Evolutionary conservation across 2,797 vertebrate genomes (phyloP), one percentile per base, ranked within the genome.

Genomic region (Pseudochirops cupreus): DNA sequence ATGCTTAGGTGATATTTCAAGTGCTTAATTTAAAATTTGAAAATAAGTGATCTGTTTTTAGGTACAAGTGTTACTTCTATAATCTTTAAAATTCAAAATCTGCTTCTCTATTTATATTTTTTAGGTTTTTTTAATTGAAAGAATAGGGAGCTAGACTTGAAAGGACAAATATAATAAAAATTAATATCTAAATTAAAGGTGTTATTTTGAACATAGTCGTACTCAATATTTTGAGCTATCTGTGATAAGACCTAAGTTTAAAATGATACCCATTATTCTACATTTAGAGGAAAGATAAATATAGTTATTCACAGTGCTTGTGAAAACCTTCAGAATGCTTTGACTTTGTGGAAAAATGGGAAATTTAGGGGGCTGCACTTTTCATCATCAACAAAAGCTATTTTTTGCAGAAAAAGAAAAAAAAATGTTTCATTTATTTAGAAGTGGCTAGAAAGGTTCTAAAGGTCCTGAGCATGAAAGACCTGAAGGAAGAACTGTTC

Each of bases 381-480:
- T 98, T 98, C 97, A 98, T 98, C 97, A 97, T 98, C 97, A 97
- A 98, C 96, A 98, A 98, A 97, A 97, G 97, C 96, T 97, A 97
- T 28, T 97, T 98, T 98, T 97, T 98, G 97, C 93, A 97, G 97
- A 97, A 96, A 95, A 97, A 98, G 97, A 97, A 98, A 97, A 95
- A 95, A 97, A 98, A 98, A 97, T 95, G 97, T 98, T 97, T 98
- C 98, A 97, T 98, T 98, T 98, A 97, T 98, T 97, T 98, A 97
- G 96, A 96, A 91, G 74, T 96, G 96, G 90, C 91, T 95, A 92
- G 94, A 98, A 97, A 98, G 98, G 97, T 98, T 97, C 96, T 94
- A 95, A 97, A 97, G 97, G 98, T 97, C 98, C 96, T 95, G 95
- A 91, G 62, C 95, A 97, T 98, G 96, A 98, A 98, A 98, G 97